Conservation (phyloP, 1,140 invertebrate species). For the Polyergus mexicanus region DNA sequence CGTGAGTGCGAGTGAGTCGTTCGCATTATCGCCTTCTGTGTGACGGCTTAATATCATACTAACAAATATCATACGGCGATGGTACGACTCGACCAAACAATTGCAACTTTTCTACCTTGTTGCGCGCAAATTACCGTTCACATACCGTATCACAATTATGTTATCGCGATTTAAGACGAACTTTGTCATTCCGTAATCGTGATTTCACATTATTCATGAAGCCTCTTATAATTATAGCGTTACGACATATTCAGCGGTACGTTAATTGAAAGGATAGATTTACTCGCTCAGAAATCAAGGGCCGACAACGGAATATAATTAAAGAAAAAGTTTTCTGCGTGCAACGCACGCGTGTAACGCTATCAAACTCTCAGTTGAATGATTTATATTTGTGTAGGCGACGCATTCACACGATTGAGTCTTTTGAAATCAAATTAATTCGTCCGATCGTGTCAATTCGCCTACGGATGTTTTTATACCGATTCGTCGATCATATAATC, state of each 20-base stretch:
- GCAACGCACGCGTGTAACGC: conserved; percentile 24
- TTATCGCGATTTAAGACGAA: conserved; percentile 53
- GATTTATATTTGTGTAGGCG: conserved; percentile 60
- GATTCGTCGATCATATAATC: conserved; percentile 37
- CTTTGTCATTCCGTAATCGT: conserved; percentile 36
- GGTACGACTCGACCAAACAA: conserved; percentile 38
- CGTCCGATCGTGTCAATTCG: conserved; percentile 63
- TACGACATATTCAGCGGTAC: conserved; percentile 43
- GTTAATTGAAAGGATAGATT: conserved; percentile 40
- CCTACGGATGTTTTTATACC: conserved; percentile 61
- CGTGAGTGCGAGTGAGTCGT: conserved; percentile 62
- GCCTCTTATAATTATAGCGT: conserved; percentile 20
- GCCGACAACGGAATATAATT: conserved; percentile 2
- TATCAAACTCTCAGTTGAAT: conserved; percentile 37
- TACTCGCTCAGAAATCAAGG: conserved; percentile 34
- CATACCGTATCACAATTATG: conserved; percentile 41
- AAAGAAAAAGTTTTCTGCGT: conserved; percentile 18
- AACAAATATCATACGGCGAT: conserved; percentile 13
- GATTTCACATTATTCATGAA: conserved; percentile 48
- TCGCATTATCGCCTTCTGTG: conserved; percentile 54
- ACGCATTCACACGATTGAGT: conserved; percentile 28
- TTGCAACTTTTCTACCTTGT: conserved; percentile 43
- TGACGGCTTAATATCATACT: conserved; percentile 64
- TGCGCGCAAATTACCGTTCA: conserved; percentile 34
- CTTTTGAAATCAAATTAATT: conserved; percentile 68